These are phyloP conservation scores for Lonchura striata DNA, from an alignment of 2,113 vertebrate species.

Conservation along the genomic window DNA sequence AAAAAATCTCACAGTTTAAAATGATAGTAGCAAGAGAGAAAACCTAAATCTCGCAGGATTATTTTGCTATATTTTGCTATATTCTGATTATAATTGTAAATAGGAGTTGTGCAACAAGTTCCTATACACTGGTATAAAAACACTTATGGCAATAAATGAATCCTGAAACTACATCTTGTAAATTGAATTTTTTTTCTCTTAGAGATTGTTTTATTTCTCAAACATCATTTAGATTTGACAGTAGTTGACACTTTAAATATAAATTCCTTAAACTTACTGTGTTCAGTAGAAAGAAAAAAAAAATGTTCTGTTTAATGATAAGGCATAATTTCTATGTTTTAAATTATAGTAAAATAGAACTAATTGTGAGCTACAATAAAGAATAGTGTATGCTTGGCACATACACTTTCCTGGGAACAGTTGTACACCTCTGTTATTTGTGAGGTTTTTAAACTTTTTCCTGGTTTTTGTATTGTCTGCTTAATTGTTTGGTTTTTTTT, in stretches of 20 bases:
- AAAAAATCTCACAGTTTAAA: neutral
- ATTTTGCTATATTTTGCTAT: neutral
- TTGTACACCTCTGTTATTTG: neutral
- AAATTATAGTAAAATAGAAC: neutral
- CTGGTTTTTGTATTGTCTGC: neutral
- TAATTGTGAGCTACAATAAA: neutral
- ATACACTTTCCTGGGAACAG: neutral
- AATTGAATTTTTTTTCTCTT: neutral
- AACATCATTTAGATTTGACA: neutral
- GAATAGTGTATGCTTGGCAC: neutral
- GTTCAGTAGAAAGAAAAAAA: neutral
- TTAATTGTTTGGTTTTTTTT: neutral
- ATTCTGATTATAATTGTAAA: neutral
- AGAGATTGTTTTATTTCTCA: neutral
- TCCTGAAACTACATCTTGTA: neutral
- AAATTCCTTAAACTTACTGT: neutral
- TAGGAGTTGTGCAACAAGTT: neutral
- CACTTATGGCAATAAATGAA: neutral
- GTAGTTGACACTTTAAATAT: neutral
- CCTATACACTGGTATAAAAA: neutral
- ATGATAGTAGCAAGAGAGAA: neutral
- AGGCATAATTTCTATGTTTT: neutral
- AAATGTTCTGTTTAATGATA: neutral
- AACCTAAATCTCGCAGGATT: fast-evolving
- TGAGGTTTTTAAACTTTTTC: neutral